Evolutionary conservation across 2,113 vertebrate genomes (phyloP), one percentile per base, ranked within the genome.

Genomic region (Capra hircus): DNA sequence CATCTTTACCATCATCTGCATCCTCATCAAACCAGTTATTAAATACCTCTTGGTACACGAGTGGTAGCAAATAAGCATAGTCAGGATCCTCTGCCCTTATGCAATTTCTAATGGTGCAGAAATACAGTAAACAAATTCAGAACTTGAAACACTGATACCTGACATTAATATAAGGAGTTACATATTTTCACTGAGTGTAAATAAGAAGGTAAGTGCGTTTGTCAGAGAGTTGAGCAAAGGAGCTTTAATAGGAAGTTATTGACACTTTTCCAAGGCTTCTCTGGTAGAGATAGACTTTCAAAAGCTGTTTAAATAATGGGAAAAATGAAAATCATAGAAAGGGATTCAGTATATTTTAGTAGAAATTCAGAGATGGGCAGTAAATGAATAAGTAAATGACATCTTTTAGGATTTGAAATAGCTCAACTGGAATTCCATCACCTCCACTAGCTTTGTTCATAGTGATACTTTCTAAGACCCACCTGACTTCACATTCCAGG

Each of bases 21-120:
- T 82, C 27, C 57, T 97, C 30, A 52, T 95, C 78, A 94, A 97
- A 93, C 50, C 40, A 91, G 83, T 91, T 43, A 36, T 94, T 91
- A 96, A 96, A n/a, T 87, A 74, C 17, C 19, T 85, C 5, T 71
- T 89, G 81, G 60, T 86, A 55, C 50, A 88, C 6, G 57, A 80
- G 40, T 25, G 95, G 78, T n/a, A 81, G 62, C 48, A 95, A 96
- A 92, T 71, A 62, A 95, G 19, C 57, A 93, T 8, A 30, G 50
- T 23, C n/a, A 50, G 28, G 30, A 71, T 67, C 17, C 12, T 43
- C 33, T 82, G 57, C 33, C 52, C 13, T 78, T 13, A 25, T 59
- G 74, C 45, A 21, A 85, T 60, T 77, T 89, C n/a, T 67, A 77
- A 59, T 87, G 40, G 27, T 23, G 19, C 48, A 48, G 60, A 89